Conservation (phyloP, 92 coral and sea anemone species). For the Montipora capitata region DNA sequence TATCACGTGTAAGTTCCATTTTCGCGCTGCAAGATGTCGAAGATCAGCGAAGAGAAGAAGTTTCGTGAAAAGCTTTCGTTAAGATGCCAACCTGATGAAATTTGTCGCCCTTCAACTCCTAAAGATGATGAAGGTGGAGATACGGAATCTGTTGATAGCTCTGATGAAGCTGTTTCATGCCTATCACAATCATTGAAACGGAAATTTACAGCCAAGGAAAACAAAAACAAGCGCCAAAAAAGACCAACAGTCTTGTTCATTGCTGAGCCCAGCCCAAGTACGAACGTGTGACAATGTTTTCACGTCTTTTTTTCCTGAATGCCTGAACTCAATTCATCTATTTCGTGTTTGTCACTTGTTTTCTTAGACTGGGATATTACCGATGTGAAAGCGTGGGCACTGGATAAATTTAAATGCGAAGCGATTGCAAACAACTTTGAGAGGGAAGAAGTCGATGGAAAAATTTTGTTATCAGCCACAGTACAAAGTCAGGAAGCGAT, state of each 20-base stretch:
- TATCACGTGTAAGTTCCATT: no score
- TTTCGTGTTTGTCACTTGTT: neutral
- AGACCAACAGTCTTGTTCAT: constrained; percentile 4
- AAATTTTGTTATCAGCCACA: constrained; percentile 6
- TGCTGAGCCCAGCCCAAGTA: no score
- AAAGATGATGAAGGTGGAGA: neutral
- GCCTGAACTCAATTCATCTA: neutral
- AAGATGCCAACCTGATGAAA: neutral
- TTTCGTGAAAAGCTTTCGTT: neutral
- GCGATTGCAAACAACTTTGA: constrained; percentile 25
- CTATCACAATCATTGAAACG: neutral
- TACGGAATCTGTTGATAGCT: neutral
- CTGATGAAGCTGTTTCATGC: neutral
- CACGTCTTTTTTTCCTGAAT: neutral
- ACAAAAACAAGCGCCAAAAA: no score
- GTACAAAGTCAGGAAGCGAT: neutral
- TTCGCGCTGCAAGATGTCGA: no score
- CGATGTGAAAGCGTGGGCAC: constrained; percentile 27
- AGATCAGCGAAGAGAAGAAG: neutral
- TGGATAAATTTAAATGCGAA: neutral
- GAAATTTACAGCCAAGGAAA: neutral
- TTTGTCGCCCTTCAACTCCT: neutral
- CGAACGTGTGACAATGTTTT: neutral
- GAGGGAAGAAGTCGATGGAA: constrained; percentile 29
- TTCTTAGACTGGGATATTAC: constrained; percentile 7